Conservation (phyloP, 2,888 invertebrate genomes). For the Hoplodrina ambigua region DNA sequence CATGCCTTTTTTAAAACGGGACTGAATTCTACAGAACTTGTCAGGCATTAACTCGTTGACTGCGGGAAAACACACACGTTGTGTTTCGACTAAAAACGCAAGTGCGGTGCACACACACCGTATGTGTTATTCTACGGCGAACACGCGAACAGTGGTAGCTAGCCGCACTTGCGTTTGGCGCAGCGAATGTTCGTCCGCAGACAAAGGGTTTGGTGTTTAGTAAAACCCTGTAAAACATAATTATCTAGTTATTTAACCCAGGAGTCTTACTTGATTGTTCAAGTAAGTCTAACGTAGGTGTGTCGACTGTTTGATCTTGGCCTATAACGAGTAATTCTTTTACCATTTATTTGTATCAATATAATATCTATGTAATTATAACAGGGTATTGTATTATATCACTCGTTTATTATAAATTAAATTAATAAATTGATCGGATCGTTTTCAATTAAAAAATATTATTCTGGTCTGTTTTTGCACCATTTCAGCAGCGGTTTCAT, state of each 20-base stretch:
- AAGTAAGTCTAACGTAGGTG: background rate
- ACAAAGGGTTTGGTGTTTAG: too few relatives aligned
- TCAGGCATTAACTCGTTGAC: too few relatives aligned
- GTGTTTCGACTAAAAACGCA: too few relatives aligned
- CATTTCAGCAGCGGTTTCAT: background rate
- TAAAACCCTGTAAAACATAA: background rate
- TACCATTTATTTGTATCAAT: constrained; percentile 1
- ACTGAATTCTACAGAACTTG: too few relatives aligned
- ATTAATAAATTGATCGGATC: background rate
- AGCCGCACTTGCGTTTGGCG: too few relatives aligned
- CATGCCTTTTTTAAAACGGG: too few relatives aligned
- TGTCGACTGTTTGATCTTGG: background rate
- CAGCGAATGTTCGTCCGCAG: too few relatives aligned
- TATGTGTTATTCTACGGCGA: too few relatives aligned
- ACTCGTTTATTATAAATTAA: background rate
- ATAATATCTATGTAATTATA: background rate
- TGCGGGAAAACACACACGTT: too few relatives aligned
- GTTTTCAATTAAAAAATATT: background rate
- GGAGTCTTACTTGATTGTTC: background rate
- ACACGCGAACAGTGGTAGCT: too few relatives aligned
- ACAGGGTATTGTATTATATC: constrained; percentile 9
- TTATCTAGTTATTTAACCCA: background rate
- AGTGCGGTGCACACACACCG: too few relatives aligned
- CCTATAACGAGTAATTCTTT: constrained; percentile 8
- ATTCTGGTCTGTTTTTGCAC: background rate